Evolutionary conservation across 2,797 vertebrate species (phyloP), one percentile per base, ranked within the genome.

Genomic region (Tapera naevia): DNA sequence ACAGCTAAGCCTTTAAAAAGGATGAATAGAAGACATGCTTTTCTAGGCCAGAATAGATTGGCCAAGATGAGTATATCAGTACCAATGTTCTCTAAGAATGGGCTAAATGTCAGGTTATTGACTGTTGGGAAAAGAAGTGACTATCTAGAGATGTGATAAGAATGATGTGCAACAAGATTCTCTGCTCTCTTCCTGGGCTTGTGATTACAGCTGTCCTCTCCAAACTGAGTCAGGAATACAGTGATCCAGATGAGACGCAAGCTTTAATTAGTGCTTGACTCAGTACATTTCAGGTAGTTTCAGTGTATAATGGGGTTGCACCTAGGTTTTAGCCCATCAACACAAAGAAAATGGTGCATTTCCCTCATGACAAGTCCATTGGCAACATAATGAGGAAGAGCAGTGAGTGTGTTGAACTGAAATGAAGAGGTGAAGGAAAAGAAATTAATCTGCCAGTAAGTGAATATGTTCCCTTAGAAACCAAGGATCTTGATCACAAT

Each of bases 311-410:
- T 60, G 45, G 64, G 10, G 11, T 2, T 27, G 6, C 10, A 10
- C 7, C 11, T 28, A 1, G 8, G 7, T 45, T 67, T 62, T 45
- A 67, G 5, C 25, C 17, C 5, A 33, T 27, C 15, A 30, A 2
- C 16, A 21, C 1, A 9, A 1, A 7, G 24, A n/a, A n/a, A n/a
- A n/a, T n/a, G n/a, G 18, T 13, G 35, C 6, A 0, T 24, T 35
- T 86, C 32, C 3, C 79, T 5, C 11, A 1, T 1, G 11, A 15
- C 9, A 61, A 71, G 11, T 5, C 33, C 5, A 1, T 11, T 46
- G 13, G 2, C 8, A 11, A n/a, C 25, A n/a, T 1, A 43, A 41
- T 25, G 13, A 61, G 9, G 22, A 43, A 50, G 32, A 87, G 17
- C 32, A 64, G 11, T 41, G 18, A n/a, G 5, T 1, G 0, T 41